These are phyloP conservation scores for Papilio protenor DNA, from an alignment of 2,888 invertebrate genomes.

Conservation along the genomic window DNA sequence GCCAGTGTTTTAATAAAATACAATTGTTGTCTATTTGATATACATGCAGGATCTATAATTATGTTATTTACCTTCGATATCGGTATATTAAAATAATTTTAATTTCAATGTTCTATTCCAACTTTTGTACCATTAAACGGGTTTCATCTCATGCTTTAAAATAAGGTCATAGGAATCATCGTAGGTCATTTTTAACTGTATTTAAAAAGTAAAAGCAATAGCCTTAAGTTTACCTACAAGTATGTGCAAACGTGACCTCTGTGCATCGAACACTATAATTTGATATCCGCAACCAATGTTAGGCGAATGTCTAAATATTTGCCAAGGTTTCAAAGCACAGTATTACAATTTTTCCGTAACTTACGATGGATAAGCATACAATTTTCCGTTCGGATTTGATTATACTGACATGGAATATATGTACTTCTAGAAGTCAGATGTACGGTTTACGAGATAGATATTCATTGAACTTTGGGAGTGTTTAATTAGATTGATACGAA, in stretches of 20 bases:
- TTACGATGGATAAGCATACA: not conserved
- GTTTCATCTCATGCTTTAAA: no score
- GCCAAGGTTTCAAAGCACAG: constrained; percentile 11
- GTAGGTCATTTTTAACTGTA: not conserved
- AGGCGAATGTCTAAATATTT: constrained; percentile 7
- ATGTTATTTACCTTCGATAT: not conserved
- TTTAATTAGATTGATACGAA: not conserved
- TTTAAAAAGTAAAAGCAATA: constrained; percentile 18
- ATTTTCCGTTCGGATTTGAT: not conserved
- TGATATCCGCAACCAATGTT: constrained; percentile 11
- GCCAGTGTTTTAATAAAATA: not conserved
- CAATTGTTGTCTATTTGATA: not conserved
- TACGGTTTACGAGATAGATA: not conserved
- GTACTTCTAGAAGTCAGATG: not conserved
- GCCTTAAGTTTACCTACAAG: constrained; percentile 14
- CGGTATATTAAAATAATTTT: not conserved
- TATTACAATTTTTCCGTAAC: not conserved
- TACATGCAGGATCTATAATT: not conserved
- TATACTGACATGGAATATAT: not conserved
- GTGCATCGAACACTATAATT: constrained; percentile 3
- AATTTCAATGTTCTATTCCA: no score
- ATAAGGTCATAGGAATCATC: not conserved
- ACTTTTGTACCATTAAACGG: not conserved
- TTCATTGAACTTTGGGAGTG: not conserved
- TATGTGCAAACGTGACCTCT: constrained; percentile 16